phyloP scores from a whole-genome alignment of 2,113 vertebrate genomes.

The Brienomyrus brachyistius region DNA sequence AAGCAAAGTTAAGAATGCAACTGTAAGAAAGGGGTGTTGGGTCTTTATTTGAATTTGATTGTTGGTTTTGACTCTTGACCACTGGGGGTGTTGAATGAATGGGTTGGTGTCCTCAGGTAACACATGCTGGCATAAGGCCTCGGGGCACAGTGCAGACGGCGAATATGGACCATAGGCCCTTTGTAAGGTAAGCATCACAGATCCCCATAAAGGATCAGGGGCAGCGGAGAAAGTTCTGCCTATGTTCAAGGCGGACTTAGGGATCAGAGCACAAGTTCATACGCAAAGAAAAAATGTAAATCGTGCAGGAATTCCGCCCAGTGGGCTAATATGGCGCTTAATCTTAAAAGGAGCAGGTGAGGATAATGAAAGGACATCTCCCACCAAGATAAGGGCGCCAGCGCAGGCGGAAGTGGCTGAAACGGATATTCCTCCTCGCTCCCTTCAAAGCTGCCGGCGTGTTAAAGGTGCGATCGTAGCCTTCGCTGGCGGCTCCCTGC shows the following conservation, averaged over 20 bases:
- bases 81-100: background rate
- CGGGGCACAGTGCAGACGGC: background rate
- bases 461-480: slow-evolving; percentile 21
- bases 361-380: background rate
- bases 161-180: background rate
- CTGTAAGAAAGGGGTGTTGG: background rate
- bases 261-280: slow-evolving; percentile 12
- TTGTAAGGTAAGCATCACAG: background rate
- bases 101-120: background rate
- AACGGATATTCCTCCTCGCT: slow-evolving; percentile 16
- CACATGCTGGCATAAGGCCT: background rate
- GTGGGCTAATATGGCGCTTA: background rate
- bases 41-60: background rate
- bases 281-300: background rate
- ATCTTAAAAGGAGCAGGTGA: background rate
- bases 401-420: background rate
- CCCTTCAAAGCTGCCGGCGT: background rate
- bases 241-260: background rate
- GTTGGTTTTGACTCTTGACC: background rate
- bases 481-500: slow-evolving; percentile 21
- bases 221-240: background rate
- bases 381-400: background rate
- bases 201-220: background rate
- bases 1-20: background rate
- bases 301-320: background rate